phyloP scores from a whole-genome alignment of 2,797 vertebrate genomes.

The Serranus cabrilla region DNA sequence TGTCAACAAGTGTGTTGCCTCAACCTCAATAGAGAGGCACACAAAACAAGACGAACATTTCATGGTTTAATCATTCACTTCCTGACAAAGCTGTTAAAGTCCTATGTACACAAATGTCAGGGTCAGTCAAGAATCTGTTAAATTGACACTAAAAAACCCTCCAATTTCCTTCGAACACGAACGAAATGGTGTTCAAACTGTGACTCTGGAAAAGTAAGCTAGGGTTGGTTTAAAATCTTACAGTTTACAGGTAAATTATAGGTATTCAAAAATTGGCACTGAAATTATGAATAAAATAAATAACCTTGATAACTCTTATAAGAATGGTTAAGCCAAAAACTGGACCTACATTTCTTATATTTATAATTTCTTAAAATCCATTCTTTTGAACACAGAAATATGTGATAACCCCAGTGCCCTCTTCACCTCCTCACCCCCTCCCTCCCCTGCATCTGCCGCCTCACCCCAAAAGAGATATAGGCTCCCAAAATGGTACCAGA shows the following conservation, averaged over 20 bases:
- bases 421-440: background rate
- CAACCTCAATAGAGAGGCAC: constrained; percentile 80
- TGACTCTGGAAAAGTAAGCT: background rate
- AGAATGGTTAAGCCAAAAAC: background rate
- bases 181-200: background rate
- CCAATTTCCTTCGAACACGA: background rate
- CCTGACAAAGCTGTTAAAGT: background rate
- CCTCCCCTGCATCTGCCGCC: constrained; percentile 31
- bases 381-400: constrained; percentile 1
- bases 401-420: background rate
- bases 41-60: background rate
- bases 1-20: constrained; percentile 88
- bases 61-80: constrained; percentile 9
- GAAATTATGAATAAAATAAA: background rate
- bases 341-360: background rate
- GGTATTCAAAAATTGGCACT: background rate
- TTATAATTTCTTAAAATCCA: background rate
- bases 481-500: constrained; percentile 89
- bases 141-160: background rate
- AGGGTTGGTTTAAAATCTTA: background rate
- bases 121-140: background rate
- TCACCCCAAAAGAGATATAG: constrained; percentile 92
- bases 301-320: too few species aligned
- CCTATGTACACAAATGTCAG: background rate
- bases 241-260: background rate